Conservation (phyloP, 1,140 invertebrate genomes). For the Panulirus ornatus region DNA sequence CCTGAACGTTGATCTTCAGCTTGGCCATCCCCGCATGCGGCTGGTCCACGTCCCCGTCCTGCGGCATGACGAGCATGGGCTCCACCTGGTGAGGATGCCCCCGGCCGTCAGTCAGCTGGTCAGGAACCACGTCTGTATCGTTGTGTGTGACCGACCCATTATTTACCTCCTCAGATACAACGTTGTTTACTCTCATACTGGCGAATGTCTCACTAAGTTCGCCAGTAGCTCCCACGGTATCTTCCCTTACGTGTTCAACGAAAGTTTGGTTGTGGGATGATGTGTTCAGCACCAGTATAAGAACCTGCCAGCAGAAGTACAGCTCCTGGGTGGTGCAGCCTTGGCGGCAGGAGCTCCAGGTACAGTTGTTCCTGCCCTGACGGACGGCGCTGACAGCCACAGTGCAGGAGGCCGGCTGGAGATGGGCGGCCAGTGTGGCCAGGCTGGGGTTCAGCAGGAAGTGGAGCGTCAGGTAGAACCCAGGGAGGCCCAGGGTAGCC, state of each 20-base stretch:
- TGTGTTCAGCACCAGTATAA: neutral
- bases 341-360: slow-evolving; percentile 62
- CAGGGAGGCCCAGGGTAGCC: slow-evolving; percentile 27
- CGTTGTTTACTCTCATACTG: too few relatives aligned
- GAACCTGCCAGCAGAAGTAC: slow-evolving; percentile 49
- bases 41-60: neutral
- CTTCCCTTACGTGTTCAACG: neutral
- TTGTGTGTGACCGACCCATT: too few relatives aligned
- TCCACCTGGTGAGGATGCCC: too few relatives aligned
- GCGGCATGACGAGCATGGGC: too few relatives aligned
- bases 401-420: slow-evolving; percentile 43
- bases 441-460: slow-evolving; percentile 39
- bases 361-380: slow-evolving; percentile 46
- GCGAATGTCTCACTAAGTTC: too few relatives aligned
- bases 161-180: too few relatives aligned
- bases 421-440: slow-evolving; percentile 35
- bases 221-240: too few relatives aligned
- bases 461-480: slow-evolving; percentile 47
- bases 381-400: neutral
- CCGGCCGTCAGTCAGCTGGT: too few relatives aligned
- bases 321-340: slow-evolving; percentile 38
- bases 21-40: neutral
- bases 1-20: slow-evolving; percentile 39
- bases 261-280: neutral
- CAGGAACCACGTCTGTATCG: too few relatives aligned